phyloP scores from a whole-genome alignment of 2,797 vertebrate species.

The Pitangus sulphuratus region DNA sequence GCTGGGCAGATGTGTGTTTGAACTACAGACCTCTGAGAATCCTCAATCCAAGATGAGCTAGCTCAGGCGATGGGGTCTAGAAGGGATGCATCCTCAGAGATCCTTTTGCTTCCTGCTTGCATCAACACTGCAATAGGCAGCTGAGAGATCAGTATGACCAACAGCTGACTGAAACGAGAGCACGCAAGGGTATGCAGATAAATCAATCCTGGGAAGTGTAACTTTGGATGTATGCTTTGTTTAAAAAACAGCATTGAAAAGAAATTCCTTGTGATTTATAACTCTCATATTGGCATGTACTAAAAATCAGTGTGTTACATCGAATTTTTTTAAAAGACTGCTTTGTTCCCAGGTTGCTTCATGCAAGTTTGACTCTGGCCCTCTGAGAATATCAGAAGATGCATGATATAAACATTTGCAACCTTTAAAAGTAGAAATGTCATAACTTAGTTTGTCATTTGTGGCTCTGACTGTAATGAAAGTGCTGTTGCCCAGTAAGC shows the following conservation, averaged over 20 bases:
- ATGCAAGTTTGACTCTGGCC: not conserved
- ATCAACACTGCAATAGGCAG: not conserved
- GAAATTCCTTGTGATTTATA: not conserved
- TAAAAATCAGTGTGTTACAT: not conserved
- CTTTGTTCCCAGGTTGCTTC: not conserved
- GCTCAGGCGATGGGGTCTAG: not conserved
- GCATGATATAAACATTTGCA: not conserved
- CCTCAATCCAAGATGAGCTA: not conserved
- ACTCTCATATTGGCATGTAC: not conserved
- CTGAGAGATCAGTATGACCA: not conserved
- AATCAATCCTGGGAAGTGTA: not conserved
- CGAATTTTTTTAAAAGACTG: not conserved
- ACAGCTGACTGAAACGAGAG: not conserved
- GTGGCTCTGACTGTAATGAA: conserved; percentile 5
- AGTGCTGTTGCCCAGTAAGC: not conserved
- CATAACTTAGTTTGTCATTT: conserved; percentile 46
- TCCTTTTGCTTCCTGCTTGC: not conserved
- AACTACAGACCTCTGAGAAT: conserved; percentile 43
- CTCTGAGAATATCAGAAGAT: not conserved
- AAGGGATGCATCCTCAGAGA: not conserved
- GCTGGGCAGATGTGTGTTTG: conserved; percentile 54
- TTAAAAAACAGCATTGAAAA: not conserved
- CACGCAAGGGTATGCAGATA: not conserved
- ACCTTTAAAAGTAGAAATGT: conserved; percentile 24
- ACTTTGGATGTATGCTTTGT: not conserved